Evolutionary conservation across 2,888 invertebrate genomes (phyloP).

Genomic region (Chymomyza caudatula): DNA sequence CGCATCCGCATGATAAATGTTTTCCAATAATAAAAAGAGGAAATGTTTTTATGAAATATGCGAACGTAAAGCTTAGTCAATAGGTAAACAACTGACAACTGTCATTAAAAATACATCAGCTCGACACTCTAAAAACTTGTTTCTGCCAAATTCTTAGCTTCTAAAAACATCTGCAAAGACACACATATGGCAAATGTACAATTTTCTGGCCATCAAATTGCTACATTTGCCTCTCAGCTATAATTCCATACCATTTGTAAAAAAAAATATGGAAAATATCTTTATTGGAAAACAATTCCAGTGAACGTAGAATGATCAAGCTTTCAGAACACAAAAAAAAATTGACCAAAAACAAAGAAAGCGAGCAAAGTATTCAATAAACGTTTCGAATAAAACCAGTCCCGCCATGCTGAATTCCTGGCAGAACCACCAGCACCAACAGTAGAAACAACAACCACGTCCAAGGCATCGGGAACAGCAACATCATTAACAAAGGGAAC

Average conservation of each 20-base stretch:
- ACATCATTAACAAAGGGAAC: constrained; percentile 61
- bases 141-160: background rate
- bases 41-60: constrained; percentile 30
- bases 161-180: background rate
- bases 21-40: constrained; percentile 61
- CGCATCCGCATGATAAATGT: constrained; percentile 61
- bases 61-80: constrained; percentile 18
- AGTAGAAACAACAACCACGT: constrained; percentile 10
- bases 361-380: constrained; percentile 47
- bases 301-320: background rate
- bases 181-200: constrained; percentile 12
- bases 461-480: background rate
- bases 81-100: background rate
- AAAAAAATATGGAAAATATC: constrained; percentile 61
- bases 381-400: constrained; percentile 19
- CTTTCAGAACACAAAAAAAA: constrained; percentile 8
- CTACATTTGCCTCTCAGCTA: constrained; percentile 47
- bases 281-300: constrained; percentile 56
- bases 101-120: constrained; percentile 12
- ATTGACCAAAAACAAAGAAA: constrained; percentile 7
- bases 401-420: constrained; percentile 76
- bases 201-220: constrained; percentile 45
- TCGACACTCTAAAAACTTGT: background rate
- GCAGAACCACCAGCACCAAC: constrained; percentile 35
- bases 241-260: background rate